These are phyloP conservation scores for Wasmannia auropunctata DNA, from an alignment of 1,140 invertebrate genomes.

Conservation along the genomic window DNA sequence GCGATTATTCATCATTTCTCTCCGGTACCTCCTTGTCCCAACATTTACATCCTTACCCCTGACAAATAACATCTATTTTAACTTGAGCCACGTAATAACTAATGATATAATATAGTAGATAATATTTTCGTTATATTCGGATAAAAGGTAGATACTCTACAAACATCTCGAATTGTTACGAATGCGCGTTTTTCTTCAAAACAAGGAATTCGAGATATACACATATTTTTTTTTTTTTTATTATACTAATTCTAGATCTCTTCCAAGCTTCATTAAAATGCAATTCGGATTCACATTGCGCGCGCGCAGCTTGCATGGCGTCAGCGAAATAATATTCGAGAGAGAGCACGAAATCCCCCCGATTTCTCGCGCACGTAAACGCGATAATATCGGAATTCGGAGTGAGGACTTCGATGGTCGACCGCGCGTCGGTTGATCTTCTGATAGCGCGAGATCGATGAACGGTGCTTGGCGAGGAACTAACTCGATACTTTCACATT, in stretches of 20 bases:
- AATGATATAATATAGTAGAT: neutral
- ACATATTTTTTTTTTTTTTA: no score
- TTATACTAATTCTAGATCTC: conserved; percentile 10
- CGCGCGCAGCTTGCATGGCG: neutral
- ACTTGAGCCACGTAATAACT: neutral
- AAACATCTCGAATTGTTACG: neutral
- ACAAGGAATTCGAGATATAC: conserved; percentile 8
- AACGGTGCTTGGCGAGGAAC: neutral
- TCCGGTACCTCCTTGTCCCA: neutral
- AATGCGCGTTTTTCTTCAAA: neutral
- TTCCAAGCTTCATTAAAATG: conserved; percentile 37
- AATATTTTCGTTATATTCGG: neutral
- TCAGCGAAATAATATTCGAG: conserved; percentile 29
- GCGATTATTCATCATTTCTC: conserved; percentile 10
- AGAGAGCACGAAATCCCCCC: conserved; percentile 1
- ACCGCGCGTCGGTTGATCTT: conserved; percentile 31
- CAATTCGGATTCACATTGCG: conserved; percentile 34
- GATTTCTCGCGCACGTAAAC: conserved; percentile 49
- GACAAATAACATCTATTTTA: neutral
- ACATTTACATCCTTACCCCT: no score
- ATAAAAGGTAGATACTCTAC: neutral
- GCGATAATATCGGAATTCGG: conserved; percentile 63
- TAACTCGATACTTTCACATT: conserved; percentile 44
- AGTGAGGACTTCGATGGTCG: conserved; percentile 29
- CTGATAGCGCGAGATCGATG: neutral